phyloP scores from a whole-genome alignment of 1,140 invertebrate species.

The Fragariocoptes setiger region DNA sequence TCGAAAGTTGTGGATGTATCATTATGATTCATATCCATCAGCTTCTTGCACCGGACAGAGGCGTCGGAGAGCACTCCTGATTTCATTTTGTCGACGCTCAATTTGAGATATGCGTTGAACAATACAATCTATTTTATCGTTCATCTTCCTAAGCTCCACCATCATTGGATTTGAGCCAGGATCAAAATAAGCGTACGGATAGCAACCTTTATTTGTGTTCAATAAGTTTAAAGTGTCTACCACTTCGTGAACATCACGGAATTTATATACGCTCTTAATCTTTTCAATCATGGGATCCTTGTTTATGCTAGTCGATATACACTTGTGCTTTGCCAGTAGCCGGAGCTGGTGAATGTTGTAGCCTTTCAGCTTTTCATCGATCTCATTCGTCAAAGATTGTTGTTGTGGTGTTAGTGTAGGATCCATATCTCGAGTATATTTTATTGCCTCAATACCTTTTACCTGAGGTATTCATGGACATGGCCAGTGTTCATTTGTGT shows the following conservation, averaged over 20 bases:
- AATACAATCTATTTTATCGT: background rate
- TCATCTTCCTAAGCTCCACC: background rate
- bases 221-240: background rate
- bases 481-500: too few relatives aligned
- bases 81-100: background rate
- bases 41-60: too few relatives aligned
- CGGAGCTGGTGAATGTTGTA: background rate
- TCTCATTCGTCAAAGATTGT: background rate
- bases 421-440: too few relatives aligned
- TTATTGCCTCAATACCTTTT: too few relatives aligned
- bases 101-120: background rate
- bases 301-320: background rate
- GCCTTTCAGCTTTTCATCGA: background rate
- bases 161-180: background rate
- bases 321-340: background rate
- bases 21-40: too few relatives aligned
- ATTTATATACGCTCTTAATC: background rate
- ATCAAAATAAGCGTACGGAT: background rate
- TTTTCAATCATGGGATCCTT: background rate
- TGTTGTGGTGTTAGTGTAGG: too few relatives aligned
- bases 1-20: too few relatives aligned
- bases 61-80: too few relatives aligned
- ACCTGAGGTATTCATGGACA: too few relatives aligned
- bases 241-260: background rate
- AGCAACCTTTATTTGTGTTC: background rate